Evolutionary conservation across 1,140 invertebrate genomes (phyloP), one percentile per base, ranked within the genome.

Genomic region (Thaumetopoea pityocampa): DNA sequence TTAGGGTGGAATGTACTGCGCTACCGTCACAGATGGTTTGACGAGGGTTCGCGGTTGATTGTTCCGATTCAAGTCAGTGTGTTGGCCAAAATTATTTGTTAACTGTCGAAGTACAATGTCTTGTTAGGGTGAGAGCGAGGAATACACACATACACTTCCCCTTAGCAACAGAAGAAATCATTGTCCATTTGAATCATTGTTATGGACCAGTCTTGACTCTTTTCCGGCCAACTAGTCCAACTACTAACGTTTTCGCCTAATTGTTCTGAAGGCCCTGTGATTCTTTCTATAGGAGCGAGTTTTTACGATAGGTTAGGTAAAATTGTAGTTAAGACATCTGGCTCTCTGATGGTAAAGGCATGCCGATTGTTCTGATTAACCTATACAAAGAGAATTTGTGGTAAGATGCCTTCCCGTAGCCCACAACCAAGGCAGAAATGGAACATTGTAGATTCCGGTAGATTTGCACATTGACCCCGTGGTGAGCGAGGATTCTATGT

Each of bases 11-110:
- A 51, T 32, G 51, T 32, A n/a, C 42, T 48, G 34, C 27, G 49
- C 27, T 47, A 34, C 48, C 59, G 65, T 67, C 62, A 76, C 62
- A 63, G 68, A 60, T 57, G 51, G 42, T 64, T 53, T 71, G 66
- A 79, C 67, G 51, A 69, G 70, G 70, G 66, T 70, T 50, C 48
- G 51, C 26, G 36, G 19, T 53, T 49, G 44, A 67, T 70, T 77
- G 66, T 72, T 66, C 64, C 40, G 45, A 51, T 60, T 47, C 59
- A 45, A 54, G 59, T 59, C 41, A 51, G 37, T 46, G 38, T 56
- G 62, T 62, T 48, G 63, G 61, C 53, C 57, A 51, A 52, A 61
- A 47, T 44, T 38, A 51, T 47, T 56, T 60, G 65, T 66, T 67
- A 69, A 44, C 37, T 30, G 43, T 56, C 53, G 51, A 53, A 46